Conservation (phyloP, 2,888 invertebrate genomes). For the Drosophila stalkeri region DNA sequence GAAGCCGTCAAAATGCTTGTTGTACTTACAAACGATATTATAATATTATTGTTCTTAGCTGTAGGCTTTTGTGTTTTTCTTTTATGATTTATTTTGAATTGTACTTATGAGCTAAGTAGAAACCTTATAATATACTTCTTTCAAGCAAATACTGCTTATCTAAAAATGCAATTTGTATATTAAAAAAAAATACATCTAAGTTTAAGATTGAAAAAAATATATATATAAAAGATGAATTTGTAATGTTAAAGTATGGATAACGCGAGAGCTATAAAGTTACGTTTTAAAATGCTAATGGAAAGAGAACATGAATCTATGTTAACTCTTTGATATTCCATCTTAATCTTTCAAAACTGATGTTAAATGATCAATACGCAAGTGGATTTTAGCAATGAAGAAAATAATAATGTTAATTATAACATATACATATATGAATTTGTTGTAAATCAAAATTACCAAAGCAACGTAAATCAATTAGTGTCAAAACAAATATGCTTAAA, state of each 20-base stretch:
- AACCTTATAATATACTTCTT: constrained; percentile 20
- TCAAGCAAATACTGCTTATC: constrained; percentile 29
- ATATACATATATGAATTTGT: constrained; percentile 56
- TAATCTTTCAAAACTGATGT: constrained; percentile 47
- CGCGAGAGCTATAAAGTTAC: constrained; percentile 31
- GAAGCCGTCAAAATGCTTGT: constrained; percentile 49
- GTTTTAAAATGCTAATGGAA: constrained; percentile 30
- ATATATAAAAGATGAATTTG: constrained; percentile 13
- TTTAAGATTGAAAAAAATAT: constrained; percentile 6
- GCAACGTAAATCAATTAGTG: constrained; percentile 74
- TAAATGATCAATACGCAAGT: constrained; percentile 40
- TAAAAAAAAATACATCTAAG: constrained; percentile 10
- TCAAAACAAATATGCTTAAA: constrained; percentile 65
- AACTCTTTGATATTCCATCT: constrained; percentile 53
- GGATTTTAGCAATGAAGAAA: constrained; percentile 35
- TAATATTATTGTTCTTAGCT: constrained; percentile 34
- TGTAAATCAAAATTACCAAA: constrained; percentile 74
- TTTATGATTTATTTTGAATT: constrained; percentile 46
- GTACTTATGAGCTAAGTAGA: constrained; percentile 57
- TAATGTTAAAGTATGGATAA: constrained; percentile 28
- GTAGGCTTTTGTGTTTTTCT: constrained; percentile 29
- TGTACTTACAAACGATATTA: constrained; percentile 55
- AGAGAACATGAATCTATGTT: constrained; percentile 29
- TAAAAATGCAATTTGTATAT: constrained; percentile 27
- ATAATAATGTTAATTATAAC: constrained; percentile 47